These are phyloP conservation scores for Eupithecia inturbata DNA, from an alignment of 2,888 invertebrate species.

Conservation along the genomic window DNA sequence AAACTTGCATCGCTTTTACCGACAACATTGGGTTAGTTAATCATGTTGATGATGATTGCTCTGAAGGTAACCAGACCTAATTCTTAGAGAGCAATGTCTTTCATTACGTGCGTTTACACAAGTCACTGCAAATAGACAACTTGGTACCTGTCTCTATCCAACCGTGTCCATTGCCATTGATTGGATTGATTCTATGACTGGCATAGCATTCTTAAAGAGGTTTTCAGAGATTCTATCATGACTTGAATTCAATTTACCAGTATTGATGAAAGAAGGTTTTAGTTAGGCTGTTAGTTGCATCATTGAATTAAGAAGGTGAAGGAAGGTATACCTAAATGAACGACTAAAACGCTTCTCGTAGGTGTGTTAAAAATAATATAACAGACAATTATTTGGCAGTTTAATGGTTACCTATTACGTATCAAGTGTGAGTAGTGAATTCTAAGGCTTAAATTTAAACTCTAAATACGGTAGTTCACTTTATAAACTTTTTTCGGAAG, in stretches of 20 bases:
- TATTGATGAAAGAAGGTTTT: slow-evolving; percentile 18
- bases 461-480: background rate
- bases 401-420: background rate
- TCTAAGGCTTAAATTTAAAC: background rate
- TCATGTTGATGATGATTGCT: background rate
- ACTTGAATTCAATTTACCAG: slow-evolving; percentile 64
- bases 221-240: slow-evolving; percentile 55
- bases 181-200: slow-evolving; percentile 79
- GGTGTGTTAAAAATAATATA: background rate
- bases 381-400: background rate
- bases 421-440: background rate
- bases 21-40: background rate
- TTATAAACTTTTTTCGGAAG: slow-evolving; percentile 1
- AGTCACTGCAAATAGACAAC: slow-evolving; percentile 49
- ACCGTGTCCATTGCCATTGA: slow-evolving; percentile 72
- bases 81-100: slow-evolving; percentile 16
- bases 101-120: slow-evolving; percentile 28
- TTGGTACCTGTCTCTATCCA: slow-evolving; percentile 56
- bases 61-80: background rate
- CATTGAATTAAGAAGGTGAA: background rate
- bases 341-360: background rate
- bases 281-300: background rate
- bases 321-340: too few relatives aligned
- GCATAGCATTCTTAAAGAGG: slow-evolving; percentile 60
- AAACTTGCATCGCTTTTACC: background rate